phyloP scores from a whole-genome alignment of 2,113 vertebrate species.

The Laticauda colubrina region DNA sequence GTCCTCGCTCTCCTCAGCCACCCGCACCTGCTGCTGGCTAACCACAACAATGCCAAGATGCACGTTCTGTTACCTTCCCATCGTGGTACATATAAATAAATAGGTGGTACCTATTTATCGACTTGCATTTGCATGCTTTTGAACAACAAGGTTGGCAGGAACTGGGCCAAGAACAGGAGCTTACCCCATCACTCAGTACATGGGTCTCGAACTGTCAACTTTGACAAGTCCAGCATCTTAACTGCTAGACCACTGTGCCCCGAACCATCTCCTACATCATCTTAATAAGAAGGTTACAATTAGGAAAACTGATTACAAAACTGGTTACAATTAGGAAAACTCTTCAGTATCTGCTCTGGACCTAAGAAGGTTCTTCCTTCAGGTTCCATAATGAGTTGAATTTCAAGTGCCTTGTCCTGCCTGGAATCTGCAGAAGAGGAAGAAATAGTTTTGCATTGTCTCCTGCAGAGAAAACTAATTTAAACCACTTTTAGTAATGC shows the following conservation, averaged over 20 bases:
- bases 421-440: not conserved
- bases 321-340: too few species aligned
- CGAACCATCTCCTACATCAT: not conserved
- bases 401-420: not conserved
- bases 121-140: not conserved
- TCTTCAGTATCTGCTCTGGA: not conserved
- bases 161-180: not conserved
- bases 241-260: not conserved
- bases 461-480: not conserved
- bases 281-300: not conserved
- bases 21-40: too few species aligned
- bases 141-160: not conserved
- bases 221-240: not conserved
- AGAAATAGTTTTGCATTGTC: not conserved
- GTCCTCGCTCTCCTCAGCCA: too few species aligned
- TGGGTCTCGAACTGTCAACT: not conserved
- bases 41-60: not conserved
- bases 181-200: not conserved
- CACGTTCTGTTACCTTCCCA: not conserved
- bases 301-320: not conserved
- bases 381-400: not conserved
- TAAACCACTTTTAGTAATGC: not conserved
- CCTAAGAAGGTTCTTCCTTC: not conserved
- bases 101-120: not conserved
- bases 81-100: too few species aligned